Percentiles rank a stretch among this genome's conserved stretches.
Conservation (phyloP, 2,888 invertebrate genomes). For the Apotomis betuletana region DNA sequence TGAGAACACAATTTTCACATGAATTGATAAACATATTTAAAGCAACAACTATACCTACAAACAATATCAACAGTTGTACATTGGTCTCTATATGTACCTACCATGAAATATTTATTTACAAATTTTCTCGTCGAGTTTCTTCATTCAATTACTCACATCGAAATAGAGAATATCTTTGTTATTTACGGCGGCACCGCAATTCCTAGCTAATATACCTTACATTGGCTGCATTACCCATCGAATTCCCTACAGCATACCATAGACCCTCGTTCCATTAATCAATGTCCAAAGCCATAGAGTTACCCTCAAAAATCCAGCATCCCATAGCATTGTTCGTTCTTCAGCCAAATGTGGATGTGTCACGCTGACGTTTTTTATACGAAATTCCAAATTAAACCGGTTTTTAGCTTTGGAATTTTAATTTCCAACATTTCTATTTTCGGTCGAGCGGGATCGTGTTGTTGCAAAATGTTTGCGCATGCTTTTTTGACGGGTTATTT, state of each 20-base stretch:
- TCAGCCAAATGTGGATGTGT: constrained; percentile 49
- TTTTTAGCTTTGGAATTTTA: constrained; percentile 37
- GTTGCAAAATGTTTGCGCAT: constrained; percentile 13
- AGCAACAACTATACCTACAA: no score
- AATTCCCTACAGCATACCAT: constrained; percentile 49
- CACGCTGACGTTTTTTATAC: constrained; percentile 43
- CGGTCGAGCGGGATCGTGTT: constrained; percentile 4
- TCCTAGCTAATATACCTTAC: constrained; percentile 58
- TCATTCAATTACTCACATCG: not conserved
- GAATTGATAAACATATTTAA: no score
- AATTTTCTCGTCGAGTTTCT: not conserved
- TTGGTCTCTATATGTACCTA: no score
- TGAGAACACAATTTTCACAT: no score
- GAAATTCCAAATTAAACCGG: constrained; percentile 40
- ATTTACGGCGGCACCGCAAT: constrained; percentile 34
- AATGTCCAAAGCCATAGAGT: constrained; percentile 64
- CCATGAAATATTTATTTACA: not conserved
- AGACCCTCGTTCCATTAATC: constrained; percentile 63
- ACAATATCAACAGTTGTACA: no score
- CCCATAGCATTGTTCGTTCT: constrained; percentile 57
- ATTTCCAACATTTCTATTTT: constrained; percentile 29
- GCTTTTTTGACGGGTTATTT: constrained; percentile 13
- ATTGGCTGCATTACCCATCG: constrained; percentile 55
- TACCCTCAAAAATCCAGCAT: constrained; percentile 70
- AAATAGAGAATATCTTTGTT: not conserved